phyloP scores from a whole-genome alignment of 2,888 invertebrate genomes.

The Meiosimyza decipiens region DNA sequence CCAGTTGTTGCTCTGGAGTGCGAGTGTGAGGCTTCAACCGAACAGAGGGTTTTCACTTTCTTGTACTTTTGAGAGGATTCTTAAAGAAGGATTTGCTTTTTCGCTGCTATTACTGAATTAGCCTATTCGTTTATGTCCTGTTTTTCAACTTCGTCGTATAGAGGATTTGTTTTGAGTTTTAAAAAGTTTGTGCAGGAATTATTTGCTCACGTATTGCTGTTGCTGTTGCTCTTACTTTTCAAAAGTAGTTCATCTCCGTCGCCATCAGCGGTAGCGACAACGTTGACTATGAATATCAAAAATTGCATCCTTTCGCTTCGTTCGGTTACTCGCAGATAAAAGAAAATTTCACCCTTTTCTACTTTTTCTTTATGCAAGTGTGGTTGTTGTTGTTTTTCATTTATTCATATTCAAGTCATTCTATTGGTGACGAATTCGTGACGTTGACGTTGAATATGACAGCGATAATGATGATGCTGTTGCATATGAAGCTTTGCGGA shows the following conservation, averaged over 20 bases:
- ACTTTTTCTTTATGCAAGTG: neutral
- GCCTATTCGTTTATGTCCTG: neutral
- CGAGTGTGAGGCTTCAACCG: neutral
- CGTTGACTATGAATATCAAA: conserved; percentile 2
- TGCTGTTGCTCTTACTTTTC: conserved; percentile 6
- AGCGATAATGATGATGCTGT: no score
- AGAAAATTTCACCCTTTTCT: conserved; percentile 25
- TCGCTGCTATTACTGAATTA: conserved; percentile 1
- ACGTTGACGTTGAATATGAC: no score
- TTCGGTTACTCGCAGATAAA: conserved; percentile 11
- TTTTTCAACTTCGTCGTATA: neutral
- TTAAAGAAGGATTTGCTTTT: no score
- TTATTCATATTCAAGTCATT: no score
- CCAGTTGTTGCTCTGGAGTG: neutral
- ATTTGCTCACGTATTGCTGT: neutral
- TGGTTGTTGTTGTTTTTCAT: neutral
- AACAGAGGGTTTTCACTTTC: no score
- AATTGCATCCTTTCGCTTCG: conserved; percentile 28
- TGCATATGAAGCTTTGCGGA: neutral
- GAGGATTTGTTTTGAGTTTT: neutral
- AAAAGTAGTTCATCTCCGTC: conserved; percentile 6
- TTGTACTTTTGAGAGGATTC: no score
- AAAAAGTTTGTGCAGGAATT: neutral
- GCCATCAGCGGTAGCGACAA: neutral
- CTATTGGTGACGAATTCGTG: no score